Base-by-base conservation (phyloP, 1,140 invertebrate genomes). In the Neomicropteryx cornuta region DNA sequence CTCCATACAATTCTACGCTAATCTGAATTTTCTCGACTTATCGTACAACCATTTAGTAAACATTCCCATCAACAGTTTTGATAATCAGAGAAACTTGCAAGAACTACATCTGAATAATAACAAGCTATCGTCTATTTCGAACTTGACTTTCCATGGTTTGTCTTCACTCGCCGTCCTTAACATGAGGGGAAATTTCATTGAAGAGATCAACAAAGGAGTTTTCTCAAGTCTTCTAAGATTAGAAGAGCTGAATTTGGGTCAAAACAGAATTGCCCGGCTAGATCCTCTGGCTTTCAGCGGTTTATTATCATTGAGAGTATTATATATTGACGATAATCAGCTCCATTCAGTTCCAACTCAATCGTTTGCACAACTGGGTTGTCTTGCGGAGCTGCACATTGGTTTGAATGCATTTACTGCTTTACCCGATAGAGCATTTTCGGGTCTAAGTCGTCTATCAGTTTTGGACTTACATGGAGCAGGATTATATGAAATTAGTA, bases 311-410 rank as follows among this genome's bases (percentile, higher is more conserved):
- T 68, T 94, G 20, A 66, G 84, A 34, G 80, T 84, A 0, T 63
- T 95, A 0, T 83, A 85, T 51, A 62, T 94, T 28, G 84, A 90
- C 46, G 84, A 91, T 52, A 95, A 94, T 60, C 78, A 82, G 34
- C 61, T 93, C 22, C 79, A 71, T 42, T 64, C 72, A 0, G 77
- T 90, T 3, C 87, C 87, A 5, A 83, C 80, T 2, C 51, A 72
- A 6, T 77, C 83, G 1, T 78, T 87, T 42, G 71, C 73, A 10
- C 70, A 79, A 0, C 56, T 90, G 41, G 76, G 77, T 22, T 78
- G 77, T 40, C 62, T 91, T 19, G 85, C 84, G 1, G 87, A 89
- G 51, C 60, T 94, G 3, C 83, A 87, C 49, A 70, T 93, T 14
- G 87, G 85, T 1, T 70, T 83, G 41, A 94, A 94, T 52, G 77